These are phyloP conservation scores for Eupithecia pulchellata DNA, from an alignment of 2,888 invertebrate species.

Conservation along the genomic window DNA sequence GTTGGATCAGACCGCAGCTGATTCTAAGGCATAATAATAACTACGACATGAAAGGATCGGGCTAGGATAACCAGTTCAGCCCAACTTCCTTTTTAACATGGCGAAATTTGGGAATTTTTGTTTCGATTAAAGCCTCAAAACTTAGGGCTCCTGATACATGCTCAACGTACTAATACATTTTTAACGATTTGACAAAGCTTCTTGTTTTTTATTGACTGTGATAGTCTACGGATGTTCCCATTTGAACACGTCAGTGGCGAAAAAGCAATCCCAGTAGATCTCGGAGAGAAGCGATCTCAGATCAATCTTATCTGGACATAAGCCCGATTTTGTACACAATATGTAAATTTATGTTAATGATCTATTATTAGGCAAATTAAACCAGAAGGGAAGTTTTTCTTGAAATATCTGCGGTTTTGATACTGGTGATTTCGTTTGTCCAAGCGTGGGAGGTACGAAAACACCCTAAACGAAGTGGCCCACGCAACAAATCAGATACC, in stretches of 20 bases:
- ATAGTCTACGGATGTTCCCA: background rate
- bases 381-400: background rate
- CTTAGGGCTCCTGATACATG: background rate
- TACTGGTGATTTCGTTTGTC: background rate
- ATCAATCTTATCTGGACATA: background rate
- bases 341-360: background rate
- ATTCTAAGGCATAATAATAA: background rate
- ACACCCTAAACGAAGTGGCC: too few species aligned
- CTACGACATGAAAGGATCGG: background rate
- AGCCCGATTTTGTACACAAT: background rate
- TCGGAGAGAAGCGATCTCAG: background rate
- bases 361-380: background rate
- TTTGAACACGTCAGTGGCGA: background rate
- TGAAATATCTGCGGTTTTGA: background rate
- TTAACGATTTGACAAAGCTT: background rate
- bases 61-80: background rate
- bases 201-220: too few species aligned
- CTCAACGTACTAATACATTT: too few species aligned
- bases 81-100: background rate
- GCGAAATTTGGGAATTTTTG: background rate
- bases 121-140: background rate
- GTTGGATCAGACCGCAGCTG: constrained; percentile 5
- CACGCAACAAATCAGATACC: constrained; percentile 2
- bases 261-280: background rate
- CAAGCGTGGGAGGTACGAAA: too few species aligned